Conservation (phyloP, 2,888 invertebrate genomes). For the Eupsilia transversa region DNA sequence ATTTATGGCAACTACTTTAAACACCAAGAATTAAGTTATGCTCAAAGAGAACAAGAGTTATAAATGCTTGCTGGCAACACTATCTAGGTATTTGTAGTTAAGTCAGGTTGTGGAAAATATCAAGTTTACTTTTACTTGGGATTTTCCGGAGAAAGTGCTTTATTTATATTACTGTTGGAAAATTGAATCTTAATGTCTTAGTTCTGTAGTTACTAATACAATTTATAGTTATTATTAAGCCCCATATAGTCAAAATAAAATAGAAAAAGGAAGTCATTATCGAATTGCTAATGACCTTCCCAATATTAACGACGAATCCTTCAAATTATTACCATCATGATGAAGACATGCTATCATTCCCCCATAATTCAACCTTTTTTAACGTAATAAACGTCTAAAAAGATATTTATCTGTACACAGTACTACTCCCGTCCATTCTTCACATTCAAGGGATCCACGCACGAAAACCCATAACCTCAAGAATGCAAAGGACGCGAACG, state of each 20-base stretch:
- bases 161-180: slow-evolving; percentile 39
- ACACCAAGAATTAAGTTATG: slow-evolving; percentile 31
- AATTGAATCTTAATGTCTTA: slow-evolving; percentile 24
- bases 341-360: slow-evolving; percentile 24
- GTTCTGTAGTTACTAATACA: neutral
- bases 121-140: slow-evolving; percentile 58
- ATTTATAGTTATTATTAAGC: neutral
- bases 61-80: slow-evolving; percentile 54
- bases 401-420: slow-evolving; percentile 54
- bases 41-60: slow-evolving; percentile 40
- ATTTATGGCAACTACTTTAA: slow-evolving; percentile 42
- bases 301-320: slow-evolving; percentile 9
- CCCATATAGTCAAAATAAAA: neutral
- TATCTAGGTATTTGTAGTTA: slow-evolving; percentile 49
- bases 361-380: slow-evolving; percentile 37
- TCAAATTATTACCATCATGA: slow-evolving; percentile 6
- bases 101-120: slow-evolving; percentile 57
- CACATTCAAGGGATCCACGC: slow-evolving; percentile 71
- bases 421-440: slow-evolving; percentile 59
- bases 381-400: slow-evolving; percentile 54
- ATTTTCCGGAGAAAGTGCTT: slow-evolving; percentile 60
- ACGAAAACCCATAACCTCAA: slow-evolving; percentile 86
- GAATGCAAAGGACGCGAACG: slow-evolving; percentile 87
- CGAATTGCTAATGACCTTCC: neutral
- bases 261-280: neutral